Base-by-base conservation (phyloP, 2,113 vertebrate genomes). In the Leptobrachium leishanense region DNA sequence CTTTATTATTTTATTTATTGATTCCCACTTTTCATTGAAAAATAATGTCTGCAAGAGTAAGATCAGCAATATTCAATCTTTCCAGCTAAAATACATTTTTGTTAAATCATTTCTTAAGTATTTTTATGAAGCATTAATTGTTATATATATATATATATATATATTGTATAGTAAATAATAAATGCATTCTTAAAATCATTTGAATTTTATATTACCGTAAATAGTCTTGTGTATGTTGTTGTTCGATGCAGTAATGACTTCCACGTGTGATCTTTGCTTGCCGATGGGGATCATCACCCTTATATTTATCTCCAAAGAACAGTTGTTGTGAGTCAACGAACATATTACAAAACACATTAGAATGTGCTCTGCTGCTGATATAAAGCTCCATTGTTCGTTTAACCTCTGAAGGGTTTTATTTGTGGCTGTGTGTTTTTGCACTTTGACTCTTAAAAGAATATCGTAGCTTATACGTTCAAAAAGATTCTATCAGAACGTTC, bases 381-480 rank as follows among this genome's bases (percentile, higher is more conserved):
- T 31, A 74, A 72, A 57, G 20, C 11, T 2, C 15, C 77, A 73
- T 79, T 79, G 63, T 79, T 73, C 66, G 54, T 67, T 40, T 41
- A 54, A 73, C 20, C n/a, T 9, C 43, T 67, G 20, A 31, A 63
- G 69, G 63, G 59, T 44, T 67, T 79, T 42, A 54, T 76, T 57
- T 72, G 69, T 73, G 50, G 31, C 43, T 42, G 50, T 10, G n/a
- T 40, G 20, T 11, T 13, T 44, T 20, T 59, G 71, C 57, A 79
- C 77, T 74, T 53, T 40, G 62, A 79, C 68, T 73, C 67, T 53
- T 65, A 73, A 73, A 41, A 20, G 54, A 64, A 73, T 79, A 44
- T 73, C 42, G 73, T 74, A 59, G 62, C 67, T 79, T 74, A 55
- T 12, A 67, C 73, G 77, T 73, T 79, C 20, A 72, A 79, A 76